Conservation (phyloP, 1,140 invertebrate species). For the Hyles vespertilio region DNA sequence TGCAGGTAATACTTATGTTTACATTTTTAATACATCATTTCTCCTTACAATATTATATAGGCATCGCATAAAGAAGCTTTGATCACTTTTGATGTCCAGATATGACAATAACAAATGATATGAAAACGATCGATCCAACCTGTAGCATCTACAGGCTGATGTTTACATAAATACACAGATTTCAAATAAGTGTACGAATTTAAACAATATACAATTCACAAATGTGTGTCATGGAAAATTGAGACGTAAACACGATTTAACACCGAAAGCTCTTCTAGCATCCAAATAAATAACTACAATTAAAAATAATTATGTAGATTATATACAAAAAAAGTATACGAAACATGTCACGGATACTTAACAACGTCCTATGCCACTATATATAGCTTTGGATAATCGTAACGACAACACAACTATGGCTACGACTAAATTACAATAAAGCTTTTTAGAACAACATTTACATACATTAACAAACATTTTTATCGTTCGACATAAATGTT, state of each 20-base stretch:
- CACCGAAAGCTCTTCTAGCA: slow-evolving; percentile 47
- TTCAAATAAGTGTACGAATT: slow-evolving; percentile 15
- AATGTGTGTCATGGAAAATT: slow-evolving; percentile 54
- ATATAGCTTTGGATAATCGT: slow-evolving; percentile 66
- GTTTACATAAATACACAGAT: slow-evolving; percentile 23
- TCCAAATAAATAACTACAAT: slow-evolving; percentile 67
- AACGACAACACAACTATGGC: slow-evolving; percentile 52
- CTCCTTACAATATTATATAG: slow-evolving; percentile 1
- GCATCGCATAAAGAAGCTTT: slow-evolving; percentile 2
- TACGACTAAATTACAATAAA: slow-evolving; percentile 71
- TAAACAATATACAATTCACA: slow-evolving; percentile 24
- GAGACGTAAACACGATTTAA: slow-evolving; percentile 36
- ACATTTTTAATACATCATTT: slow-evolving; percentile 4
- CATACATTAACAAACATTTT: slow-evolving; percentile 53
- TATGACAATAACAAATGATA: slow-evolving; percentile 28
- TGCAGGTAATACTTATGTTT: not conserved
- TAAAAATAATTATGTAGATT: slow-evolving; percentile 45
- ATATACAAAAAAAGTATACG: slow-evolving; percentile 52
- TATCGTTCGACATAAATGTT: slow-evolving; percentile 1
- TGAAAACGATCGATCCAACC: slow-evolving; percentile 22
- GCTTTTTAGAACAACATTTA: slow-evolving; percentile 70
- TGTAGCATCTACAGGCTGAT: slow-evolving; percentile 4
- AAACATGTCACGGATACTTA: slow-evolving; percentile 39
- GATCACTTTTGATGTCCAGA: slow-evolving; percentile 9
- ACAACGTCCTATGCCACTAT: slow-evolving; percentile 57